A percentile compares a stretch with the other conserved stretches of the same genome.
Evolutionary conservation across 2,113 vertebrate species (phyloP).

Genomic region (Calidris pugnax): DNA sequence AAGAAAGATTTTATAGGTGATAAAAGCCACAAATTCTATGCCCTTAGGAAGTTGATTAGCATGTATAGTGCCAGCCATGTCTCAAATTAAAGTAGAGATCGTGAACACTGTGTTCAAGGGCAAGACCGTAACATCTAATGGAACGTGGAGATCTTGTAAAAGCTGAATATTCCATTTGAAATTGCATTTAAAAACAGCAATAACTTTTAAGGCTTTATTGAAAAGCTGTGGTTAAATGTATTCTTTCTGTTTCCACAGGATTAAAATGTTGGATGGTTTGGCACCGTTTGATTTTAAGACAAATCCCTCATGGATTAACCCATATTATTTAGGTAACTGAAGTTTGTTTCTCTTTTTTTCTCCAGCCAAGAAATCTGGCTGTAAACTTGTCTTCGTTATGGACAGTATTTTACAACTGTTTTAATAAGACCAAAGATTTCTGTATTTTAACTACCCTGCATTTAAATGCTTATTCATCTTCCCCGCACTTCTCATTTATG

Average conservation of each 20-base stretch:
- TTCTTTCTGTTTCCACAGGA: conserved; percentile 61
- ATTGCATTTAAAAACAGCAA: not conserved
- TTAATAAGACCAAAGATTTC: not conserved
- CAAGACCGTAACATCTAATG: not conserved
- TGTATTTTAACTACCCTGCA: not conserved
- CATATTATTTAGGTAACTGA: conserved; percentile 82
- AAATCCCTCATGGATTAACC: conserved; percentile 79
- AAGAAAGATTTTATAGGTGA: not conserved
- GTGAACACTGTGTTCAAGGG: not conserved
- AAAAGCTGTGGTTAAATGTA: not conserved
- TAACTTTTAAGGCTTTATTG: too few species aligned
- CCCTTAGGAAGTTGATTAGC: not conserved
- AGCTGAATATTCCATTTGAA: not conserved
- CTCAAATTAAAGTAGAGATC: not conserved
- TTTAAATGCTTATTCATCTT: not conserved
- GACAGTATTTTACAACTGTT: not conserved
- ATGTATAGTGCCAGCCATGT: not conserved
- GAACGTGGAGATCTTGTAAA: not conserved
- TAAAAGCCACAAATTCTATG: not conserved
- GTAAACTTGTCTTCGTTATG: not conserved
- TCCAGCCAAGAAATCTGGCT: not conserved
- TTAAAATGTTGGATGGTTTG: conserved; percentile 79
- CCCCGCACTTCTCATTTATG: not conserved
- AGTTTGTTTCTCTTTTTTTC: not conserved
- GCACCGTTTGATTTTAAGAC: conserved; percentile 89